Evolutionary conservation across 2,797 vertebrate genomes (phyloP).

Genomic region (Clamator glandarius): DNA sequence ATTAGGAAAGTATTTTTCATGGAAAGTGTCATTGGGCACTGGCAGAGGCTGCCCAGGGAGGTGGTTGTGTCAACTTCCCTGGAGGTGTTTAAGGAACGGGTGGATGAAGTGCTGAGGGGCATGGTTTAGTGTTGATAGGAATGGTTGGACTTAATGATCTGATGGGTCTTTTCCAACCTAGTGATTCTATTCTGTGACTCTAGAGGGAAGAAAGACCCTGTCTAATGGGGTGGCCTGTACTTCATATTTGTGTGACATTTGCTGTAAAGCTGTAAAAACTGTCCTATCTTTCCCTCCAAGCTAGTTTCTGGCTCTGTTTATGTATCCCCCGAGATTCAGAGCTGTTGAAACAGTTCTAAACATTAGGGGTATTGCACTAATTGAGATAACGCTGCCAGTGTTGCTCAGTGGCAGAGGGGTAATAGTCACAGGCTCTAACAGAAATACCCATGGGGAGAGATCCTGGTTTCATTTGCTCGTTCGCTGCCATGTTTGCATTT

Average conservation of each 20-base stretch:
- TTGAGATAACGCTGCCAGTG: neutral
- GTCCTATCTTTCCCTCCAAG: neutral
- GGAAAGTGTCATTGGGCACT: no score
- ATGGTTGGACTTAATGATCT: no score
- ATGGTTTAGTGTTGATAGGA: no score
- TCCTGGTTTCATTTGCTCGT: neutral
- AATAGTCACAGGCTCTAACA: neutral
- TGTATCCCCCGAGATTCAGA: rapidly evolving
- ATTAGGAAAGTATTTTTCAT: no score
- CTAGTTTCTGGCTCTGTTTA: neutral
- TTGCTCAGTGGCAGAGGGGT: constrained; percentile 5
- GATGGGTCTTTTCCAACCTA: no score
- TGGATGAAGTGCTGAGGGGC: no score
- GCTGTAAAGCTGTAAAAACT: neutral
- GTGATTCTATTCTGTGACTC: no score
- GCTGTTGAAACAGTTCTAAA: constrained; percentile 4
- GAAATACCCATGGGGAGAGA: neutral
- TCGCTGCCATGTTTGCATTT: neutral
- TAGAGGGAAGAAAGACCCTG: neutral
- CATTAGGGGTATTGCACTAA: neutral
- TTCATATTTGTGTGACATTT: neutral
- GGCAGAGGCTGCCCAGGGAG: no score
- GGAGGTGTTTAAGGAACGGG: no score
- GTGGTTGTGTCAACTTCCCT: no score
- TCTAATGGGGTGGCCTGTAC: neutral